Percentiles rank a stretch among this genome's conserved stretches.
Conservation (phyloP, 2,113 vertebrate species). For the Centropristis striata region DNA sequence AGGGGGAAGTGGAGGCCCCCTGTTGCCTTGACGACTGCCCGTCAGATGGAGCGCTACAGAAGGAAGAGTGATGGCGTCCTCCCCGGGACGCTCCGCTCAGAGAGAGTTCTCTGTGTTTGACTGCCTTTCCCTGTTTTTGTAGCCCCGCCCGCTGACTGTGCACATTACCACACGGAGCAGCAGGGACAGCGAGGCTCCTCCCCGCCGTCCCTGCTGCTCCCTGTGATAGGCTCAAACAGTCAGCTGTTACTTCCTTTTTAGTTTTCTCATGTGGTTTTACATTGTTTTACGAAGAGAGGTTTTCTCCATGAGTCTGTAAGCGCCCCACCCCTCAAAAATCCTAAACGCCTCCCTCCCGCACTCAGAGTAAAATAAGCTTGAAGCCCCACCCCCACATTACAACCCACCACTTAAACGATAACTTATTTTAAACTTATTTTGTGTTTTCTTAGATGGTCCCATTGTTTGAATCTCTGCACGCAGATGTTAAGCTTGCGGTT, state of each 20-base stretch:
- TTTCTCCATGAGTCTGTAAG: conserved; percentile 77
- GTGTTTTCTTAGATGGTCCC: conserved; percentile 52
- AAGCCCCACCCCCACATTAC: conserved; percentile 38
- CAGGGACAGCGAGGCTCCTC: conserved; percentile 23
- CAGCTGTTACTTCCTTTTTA: conserved; percentile 67
- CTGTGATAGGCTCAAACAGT: conserved; percentile 56
- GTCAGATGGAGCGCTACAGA: conserved; percentile 88
- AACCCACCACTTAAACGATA: conserved; percentile 29
- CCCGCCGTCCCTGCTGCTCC: conserved; percentile 50
- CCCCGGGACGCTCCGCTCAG: conserved; percentile 72
- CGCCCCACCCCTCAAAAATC: conserved; percentile 59
- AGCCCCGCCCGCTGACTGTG: conserved; percentile 69
- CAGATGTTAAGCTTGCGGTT: conserved; percentile 42
- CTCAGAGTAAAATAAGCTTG: conserved; percentile 67
- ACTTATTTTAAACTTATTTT: conserved; percentile 27
- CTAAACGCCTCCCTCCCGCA: conserved; percentile 46
- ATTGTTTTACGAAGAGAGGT: conserved; percentile 74
- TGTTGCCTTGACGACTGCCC: conserved; percentile 90
- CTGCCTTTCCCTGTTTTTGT: conserved; percentile 87
- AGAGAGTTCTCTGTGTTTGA: conserved; percentile 84
- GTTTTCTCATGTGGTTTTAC: conserved; percentile 82
- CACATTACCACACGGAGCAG: conserved; percentile 57
- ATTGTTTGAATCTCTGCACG: conserved; percentile 66
- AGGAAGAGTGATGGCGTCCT: conserved; percentile 87
- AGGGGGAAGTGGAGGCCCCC: conserved; percentile 87